Evolutionary conservation across 2,113 vertebrate genomes (phyloP).

Genomic region (Catharus bicknelli): DNA sequence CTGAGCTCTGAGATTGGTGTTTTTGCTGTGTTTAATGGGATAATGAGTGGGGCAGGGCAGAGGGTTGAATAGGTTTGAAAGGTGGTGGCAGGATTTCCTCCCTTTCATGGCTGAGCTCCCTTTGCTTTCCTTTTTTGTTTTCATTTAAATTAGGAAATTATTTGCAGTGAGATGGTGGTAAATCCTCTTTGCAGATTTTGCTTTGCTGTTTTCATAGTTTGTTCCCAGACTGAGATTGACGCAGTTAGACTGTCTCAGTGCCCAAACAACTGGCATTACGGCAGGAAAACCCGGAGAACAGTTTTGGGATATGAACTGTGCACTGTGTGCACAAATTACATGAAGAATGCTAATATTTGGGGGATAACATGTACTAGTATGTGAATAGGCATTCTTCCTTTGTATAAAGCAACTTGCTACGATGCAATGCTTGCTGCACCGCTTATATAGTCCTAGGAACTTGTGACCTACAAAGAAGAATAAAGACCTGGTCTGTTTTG

Average conservation of each 20-base stretch:
- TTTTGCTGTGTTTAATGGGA: background rate
- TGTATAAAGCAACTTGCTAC: background rate
- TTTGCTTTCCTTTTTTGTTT: constrained; percentile 32
- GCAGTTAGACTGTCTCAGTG: background rate
- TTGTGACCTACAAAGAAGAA: constrained; percentile 7
- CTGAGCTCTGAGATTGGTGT: background rate
- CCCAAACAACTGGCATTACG: background rate
- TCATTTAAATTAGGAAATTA: constrained; percentile 30
- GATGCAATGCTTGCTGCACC: background rate
- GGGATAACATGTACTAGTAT: background rate
- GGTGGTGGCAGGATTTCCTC: constrained; percentile 47
- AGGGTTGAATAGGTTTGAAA: background rate
- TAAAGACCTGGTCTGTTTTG: background rate
- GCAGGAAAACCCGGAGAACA: background rate
- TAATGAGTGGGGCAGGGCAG: background rate
- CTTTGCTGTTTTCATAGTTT: background rate
- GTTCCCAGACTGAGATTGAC: constrained; percentile 8
- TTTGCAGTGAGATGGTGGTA: background rate
- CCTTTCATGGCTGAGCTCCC: constrained; percentile 29
- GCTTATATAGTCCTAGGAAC: background rate
- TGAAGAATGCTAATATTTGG: background rate
- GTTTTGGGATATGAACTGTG: background rate
- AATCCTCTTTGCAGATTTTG: constrained; percentile 36
- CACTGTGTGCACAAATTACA: background rate
- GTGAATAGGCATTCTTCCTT: background rate